phyloP scores from a whole-genome alignment of 2,113 vertebrate genomes.

The Formicarius rufipectus region DNA sequence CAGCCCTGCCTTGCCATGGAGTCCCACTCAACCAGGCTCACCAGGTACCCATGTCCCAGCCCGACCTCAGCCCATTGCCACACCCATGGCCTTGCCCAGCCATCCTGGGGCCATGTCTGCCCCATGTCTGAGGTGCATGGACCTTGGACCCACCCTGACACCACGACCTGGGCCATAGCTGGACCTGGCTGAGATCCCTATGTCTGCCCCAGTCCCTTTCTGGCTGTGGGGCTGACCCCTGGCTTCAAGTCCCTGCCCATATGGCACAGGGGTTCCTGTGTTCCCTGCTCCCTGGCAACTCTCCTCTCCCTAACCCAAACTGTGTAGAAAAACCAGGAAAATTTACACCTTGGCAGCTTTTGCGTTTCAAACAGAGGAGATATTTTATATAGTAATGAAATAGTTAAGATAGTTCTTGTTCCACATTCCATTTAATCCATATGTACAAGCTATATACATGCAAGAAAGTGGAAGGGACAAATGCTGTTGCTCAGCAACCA shows the following conservation, averaged over 20 bases:
- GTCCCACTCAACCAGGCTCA: fast-evolving
- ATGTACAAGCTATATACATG: conserved; percentile 28
- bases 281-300: fast-evolving
- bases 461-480: conserved; percentile 63
- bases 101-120: fast-evolving
- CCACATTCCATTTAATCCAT: conserved; percentile 43
- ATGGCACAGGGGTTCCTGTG: fast-evolving
- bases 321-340: neutral
- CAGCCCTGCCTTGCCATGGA: neutral
- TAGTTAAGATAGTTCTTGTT: conserved; percentile 42
- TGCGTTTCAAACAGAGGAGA: neutral
- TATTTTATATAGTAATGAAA: conserved; percentile 5
- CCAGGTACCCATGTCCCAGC: fast-evolving
- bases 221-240: neutral
- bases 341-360: neutral
- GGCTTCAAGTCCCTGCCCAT: fast-evolving
- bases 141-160: neutral
- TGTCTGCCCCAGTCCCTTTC: fast-evolving
- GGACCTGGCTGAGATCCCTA: fast-evolving
- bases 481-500: conserved; percentile 69
- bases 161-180: neutral
- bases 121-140: too few species aligned
- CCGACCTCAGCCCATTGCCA: neutral
- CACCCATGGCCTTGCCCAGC: too few species aligned
- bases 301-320: neutral